Evolutionary conservation across 2,888 invertebrate species (phyloP).

Genomic region (Alviniconcha strummeri): DNA sequence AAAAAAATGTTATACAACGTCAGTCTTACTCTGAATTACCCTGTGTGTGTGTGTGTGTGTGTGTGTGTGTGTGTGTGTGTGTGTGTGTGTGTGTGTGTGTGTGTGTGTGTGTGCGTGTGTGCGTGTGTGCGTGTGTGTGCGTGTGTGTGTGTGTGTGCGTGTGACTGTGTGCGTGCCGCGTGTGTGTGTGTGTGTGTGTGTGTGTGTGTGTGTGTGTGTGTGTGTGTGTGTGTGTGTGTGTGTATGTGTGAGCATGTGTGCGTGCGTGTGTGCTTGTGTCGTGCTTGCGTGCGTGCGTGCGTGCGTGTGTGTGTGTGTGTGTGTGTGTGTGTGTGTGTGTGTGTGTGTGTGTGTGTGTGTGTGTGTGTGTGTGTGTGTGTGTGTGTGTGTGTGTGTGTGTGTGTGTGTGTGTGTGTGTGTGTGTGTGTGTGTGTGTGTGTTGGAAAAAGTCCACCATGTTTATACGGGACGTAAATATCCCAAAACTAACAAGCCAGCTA

Average conservation of each 20-base stretch:
- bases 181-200: neutral
- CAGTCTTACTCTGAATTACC: too few relatives aligned
- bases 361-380: neutral
- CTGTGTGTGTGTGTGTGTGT: neutral
- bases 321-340: neutral
- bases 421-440: neutral
- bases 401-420: neutral
- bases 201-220: neutral
- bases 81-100: neutral
- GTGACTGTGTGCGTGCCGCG: neutral
- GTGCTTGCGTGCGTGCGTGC: neutral
- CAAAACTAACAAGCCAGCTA: neutral
- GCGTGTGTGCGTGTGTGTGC: neutral
- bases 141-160: neutral
- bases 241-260: neutral
- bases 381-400: neutral
- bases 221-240: slow-evolving; percentile 2
- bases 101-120: neutral
- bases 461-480: neutral
- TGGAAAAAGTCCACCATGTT: neutral
- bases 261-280: neutral
- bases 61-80: slow-evolving; percentile 3
- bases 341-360: neutral
- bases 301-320: neutral
- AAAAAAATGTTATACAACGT: too few relatives aligned